Percentiles rank a stretch among this genome's conserved stretches.
phyloP scores from a whole-genome alignment of 92 coral and sea anemone species.

The Umimayanthus chanpuru region DNA sequence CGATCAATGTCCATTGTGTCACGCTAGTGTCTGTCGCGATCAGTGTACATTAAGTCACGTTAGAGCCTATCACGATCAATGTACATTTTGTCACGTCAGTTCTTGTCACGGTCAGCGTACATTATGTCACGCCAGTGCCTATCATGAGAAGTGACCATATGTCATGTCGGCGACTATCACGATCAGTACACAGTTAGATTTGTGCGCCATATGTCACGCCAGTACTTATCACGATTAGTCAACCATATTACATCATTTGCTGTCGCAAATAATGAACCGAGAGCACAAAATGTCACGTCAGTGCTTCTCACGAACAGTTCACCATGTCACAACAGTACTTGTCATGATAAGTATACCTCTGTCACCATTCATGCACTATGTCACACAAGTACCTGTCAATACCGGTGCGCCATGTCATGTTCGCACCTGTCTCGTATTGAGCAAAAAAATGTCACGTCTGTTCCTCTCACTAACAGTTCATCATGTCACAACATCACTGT shows the following conservation, averaged over 20 bases:
- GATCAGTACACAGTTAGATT: neutral
- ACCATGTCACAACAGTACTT: no score
- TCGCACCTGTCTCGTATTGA: no score
- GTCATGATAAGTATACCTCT: neutral
- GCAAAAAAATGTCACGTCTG: no score
- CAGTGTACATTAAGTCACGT: no score
- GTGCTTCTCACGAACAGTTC: no score
- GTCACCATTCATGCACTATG: neutral
- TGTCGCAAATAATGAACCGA: neutral
- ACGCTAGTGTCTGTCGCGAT: neutral
- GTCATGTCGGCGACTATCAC: neutral
- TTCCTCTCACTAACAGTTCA: neutral
- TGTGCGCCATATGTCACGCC: neutral
- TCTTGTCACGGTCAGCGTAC: no score
- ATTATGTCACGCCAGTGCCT: neutral
- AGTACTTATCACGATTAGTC: neutral
- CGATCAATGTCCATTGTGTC: neutral
- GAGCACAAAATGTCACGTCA: neutral
- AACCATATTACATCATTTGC: no score
- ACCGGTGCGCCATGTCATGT: no score
- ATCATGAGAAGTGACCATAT: neutral
- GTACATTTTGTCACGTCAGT: no score
- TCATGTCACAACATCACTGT: no score
- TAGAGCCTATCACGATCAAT: no score
- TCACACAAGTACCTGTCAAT: no score